These are phyloP conservation scores for Gymnoscopelus microlampas DNA, from an alignment of 2,797 vertebrate genomes.

Conservation along the genomic window DNA sequence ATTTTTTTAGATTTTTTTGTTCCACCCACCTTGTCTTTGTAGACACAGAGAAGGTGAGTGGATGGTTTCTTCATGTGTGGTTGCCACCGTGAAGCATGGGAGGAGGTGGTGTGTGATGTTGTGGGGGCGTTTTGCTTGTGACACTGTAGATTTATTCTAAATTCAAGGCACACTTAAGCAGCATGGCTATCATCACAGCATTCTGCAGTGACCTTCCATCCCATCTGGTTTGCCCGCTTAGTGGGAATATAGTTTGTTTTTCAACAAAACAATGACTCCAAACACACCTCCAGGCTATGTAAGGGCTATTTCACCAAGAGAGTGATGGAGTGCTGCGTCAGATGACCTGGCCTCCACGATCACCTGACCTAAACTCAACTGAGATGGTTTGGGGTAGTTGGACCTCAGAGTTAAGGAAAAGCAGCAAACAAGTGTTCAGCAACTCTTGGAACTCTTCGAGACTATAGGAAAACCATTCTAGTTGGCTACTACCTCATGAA, in stretches of 20 bases:
- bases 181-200: constrained; percentile 9
- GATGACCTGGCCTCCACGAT: constrained; percentile 14
- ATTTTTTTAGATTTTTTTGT: neutral
- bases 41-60: no score
- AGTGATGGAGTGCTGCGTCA: constrained; percentile 6
- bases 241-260: constrained; percentile 2
- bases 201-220: neutral
- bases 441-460: no score
- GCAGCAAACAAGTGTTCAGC: constrained; percentile 1
- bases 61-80: no score
- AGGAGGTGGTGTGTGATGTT: no score
- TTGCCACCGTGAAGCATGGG: no score
- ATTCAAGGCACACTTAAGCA: neutral
- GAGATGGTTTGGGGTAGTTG: constrained; percentile 21
- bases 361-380: constrained; percentile 13
- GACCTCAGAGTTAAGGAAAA: constrained; percentile 1
- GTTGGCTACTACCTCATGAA: neutral
- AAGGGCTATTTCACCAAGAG: constrained; percentile 13
- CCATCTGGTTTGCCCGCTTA: neutral
- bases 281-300: constrained; percentile 6
- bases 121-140: no score
- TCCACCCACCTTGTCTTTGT: neutral
- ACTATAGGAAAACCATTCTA: neutral
- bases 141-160: no score
- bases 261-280: constrained; percentile 1